Evolutionary conservation across 2,797 vertebrate genomes (phyloP).

Genomic region (Pseudomugil tenellus): DNA sequence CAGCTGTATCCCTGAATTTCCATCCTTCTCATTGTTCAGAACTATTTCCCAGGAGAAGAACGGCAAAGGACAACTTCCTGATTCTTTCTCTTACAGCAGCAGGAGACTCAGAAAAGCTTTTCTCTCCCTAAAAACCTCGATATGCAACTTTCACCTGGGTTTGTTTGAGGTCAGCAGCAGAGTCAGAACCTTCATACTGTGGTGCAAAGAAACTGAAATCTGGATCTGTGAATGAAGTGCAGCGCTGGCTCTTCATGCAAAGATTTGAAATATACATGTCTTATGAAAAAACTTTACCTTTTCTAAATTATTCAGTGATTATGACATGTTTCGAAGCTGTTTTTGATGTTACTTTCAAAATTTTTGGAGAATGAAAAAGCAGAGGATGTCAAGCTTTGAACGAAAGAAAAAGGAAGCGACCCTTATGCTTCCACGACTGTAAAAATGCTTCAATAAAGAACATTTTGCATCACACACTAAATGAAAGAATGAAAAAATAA

Average conservation of each 20-base stretch:
- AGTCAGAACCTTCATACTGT: not conserved
- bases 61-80: conserved; percentile 30
- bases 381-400: too few species aligned
- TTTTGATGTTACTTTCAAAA: not conserved
- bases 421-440: not conserved
- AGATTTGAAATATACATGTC: not conserved
- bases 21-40: conserved; percentile 51
- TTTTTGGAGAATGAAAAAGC: not conserved
- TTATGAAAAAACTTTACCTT: not conserved
- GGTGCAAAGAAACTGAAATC: not conserved
- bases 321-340: too few species aligned
- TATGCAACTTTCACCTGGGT: not conserved
- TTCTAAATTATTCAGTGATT: not conserved
- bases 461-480: not conserved
- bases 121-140: not conserved
- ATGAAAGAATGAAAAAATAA: not conserved
- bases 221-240: too few species aligned
- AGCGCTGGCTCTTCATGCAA: not conserved
- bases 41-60: conserved; percentile 24
- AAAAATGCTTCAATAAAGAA: too few species aligned
- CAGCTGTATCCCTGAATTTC: conserved; percentile 27
- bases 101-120: not conserved
- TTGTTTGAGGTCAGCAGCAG: not conserved
- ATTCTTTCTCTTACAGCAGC: not conserved
- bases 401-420: not conserved